Evolutionary conservation across 2,113 vertebrate genomes (phyloP).

Genomic region (Apodemus speciosus): DNA sequence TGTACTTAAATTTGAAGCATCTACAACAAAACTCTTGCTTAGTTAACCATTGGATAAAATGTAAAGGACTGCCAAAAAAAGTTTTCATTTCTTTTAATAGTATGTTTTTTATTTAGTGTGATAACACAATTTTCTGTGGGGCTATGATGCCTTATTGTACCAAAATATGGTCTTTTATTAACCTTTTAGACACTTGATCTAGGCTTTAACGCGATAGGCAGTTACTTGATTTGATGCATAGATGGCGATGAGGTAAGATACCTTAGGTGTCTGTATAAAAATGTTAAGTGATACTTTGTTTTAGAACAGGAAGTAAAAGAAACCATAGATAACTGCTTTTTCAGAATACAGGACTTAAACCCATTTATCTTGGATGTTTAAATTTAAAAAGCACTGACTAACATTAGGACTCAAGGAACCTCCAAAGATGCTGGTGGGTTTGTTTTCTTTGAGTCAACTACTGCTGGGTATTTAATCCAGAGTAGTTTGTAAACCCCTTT

Average conservation of each 20-base stretch:
- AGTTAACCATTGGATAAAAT: slow-evolving; percentile 28
- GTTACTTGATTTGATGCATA: neutral
- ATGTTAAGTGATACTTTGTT: slow-evolving; percentile 42
- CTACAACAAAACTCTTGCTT: neutral
- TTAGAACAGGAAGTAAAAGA: slow-evolving; percentile 11
- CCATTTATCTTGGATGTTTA: neutral
- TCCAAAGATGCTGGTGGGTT: neutral
- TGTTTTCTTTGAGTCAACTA: neutral
- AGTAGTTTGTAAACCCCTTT: neutral
- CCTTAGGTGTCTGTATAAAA: neutral
- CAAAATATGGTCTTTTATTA: slow-evolving; percentile 4
- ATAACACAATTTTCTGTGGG: neutral
- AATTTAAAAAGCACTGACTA: neutral
- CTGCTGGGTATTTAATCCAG: neutral
- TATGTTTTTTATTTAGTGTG: slow-evolving; percentile 12
- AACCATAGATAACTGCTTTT: neutral
- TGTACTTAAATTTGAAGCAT: slow-evolving; percentile 35
- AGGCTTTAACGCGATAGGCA: neutral
- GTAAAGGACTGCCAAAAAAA: neutral
- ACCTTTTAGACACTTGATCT: neutral
- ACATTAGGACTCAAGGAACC: neutral
- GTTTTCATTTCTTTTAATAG: neutral
- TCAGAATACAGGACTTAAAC: slow-evolving; percentile 4
- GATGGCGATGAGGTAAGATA: neutral
- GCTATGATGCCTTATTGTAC: neutral